These are phyloP conservation scores for Tychaedon coryphoeus DNA, from an alignment of 2,113 vertebrate genomes.

Conservation along the genomic window DNA sequence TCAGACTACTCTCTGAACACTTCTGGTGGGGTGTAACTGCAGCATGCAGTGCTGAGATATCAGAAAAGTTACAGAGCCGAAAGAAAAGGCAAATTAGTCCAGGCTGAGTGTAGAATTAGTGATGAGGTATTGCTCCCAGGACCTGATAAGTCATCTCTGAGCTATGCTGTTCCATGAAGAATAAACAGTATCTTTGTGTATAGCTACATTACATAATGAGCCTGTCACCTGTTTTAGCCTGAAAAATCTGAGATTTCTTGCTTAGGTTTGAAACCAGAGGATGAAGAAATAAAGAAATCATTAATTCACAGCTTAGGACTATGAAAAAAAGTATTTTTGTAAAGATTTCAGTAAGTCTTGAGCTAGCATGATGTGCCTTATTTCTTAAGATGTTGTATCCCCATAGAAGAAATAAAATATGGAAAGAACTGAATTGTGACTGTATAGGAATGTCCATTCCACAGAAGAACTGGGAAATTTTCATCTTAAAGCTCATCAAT, in stretches of 20 bases:
- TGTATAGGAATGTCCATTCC: not conserved
- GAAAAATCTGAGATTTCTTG: not conserved
- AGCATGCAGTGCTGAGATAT: not conserved
- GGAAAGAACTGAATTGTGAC: not conserved
- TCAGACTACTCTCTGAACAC: not conserved
- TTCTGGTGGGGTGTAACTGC: not conserved
- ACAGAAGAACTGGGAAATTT: not conserved
- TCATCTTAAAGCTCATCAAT: not conserved
- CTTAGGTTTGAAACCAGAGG: not conserved
- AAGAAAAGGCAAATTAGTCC: not conserved
- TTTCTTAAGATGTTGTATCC: not conserved
- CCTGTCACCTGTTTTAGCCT: not conserved
- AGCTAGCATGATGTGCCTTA: not conserved
- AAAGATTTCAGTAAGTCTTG: not conserved
- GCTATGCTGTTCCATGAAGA: not conserved
- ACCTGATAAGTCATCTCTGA: not conserved
- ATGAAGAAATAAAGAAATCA: not conserved
- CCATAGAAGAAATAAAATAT: not conserved
- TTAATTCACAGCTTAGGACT: not conserved
- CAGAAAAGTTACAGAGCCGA: not conserved
- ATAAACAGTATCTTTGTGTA: not conserved
- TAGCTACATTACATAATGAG: not conserved
- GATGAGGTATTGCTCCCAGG: not conserved
- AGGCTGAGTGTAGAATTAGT: not conserved
- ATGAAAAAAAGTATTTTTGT: not conserved